Evolutionary conservation across 2,888 invertebrate genomes (phyloP).

Genomic region (Peribatodes rhomboidaria): DNA sequence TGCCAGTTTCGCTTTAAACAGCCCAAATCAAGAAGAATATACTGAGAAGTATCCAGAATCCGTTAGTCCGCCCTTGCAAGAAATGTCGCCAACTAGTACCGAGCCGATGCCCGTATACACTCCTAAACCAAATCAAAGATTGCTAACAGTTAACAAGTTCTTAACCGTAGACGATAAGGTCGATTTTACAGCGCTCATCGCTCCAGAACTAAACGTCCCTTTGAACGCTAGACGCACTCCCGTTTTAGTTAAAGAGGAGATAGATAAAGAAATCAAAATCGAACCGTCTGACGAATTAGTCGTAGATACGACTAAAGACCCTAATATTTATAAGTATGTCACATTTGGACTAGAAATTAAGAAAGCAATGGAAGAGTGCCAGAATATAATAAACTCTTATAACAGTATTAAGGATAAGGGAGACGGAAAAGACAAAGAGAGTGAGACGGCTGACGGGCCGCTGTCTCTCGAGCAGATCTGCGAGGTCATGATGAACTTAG

Average conservation of each 20-base stretch:
- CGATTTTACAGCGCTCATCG: constrained; percentile 59
- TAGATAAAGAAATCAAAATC: constrained; percentile 47
- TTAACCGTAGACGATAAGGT: constrained; percentile 56
- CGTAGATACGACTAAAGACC: constrained; percentile 58
- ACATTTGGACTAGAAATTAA: constrained; percentile 79
- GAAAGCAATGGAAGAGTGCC: constrained; percentile 82
- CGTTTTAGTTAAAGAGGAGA: constrained; percentile 58
- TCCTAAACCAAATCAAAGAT: constrained; percentile 69
- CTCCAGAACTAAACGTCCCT: constrained; percentile 65
- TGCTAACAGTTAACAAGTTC: constrained; percentile 70
- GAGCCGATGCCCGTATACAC: constrained; percentile 71
- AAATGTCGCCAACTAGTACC: constrained; percentile 74
- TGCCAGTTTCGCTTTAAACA: constrained; percentile 70
- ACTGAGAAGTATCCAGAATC: constrained; percentile 71
- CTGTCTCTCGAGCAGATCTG: constrained; percentile 76
- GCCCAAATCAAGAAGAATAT: constrained; percentile 52
- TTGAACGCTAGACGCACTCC: constrained; percentile 66
- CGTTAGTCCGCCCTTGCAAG: constrained; percentile 78
- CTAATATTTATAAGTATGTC: constrained; percentile 73
- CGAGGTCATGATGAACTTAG: constrained; percentile 78
- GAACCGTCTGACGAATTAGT: constrained; percentile 46
- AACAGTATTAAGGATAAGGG: constrained; percentile 66
- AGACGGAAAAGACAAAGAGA: constrained; percentile 58
- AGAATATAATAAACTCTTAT: constrained; percentile 79
- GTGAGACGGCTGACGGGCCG: constrained; percentile 54